Evolutionary conservation across 2,797 vertebrate species (phyloP), one percentile per base, ranked within the genome.

Genomic region (Masticophis lateralis): DNA sequence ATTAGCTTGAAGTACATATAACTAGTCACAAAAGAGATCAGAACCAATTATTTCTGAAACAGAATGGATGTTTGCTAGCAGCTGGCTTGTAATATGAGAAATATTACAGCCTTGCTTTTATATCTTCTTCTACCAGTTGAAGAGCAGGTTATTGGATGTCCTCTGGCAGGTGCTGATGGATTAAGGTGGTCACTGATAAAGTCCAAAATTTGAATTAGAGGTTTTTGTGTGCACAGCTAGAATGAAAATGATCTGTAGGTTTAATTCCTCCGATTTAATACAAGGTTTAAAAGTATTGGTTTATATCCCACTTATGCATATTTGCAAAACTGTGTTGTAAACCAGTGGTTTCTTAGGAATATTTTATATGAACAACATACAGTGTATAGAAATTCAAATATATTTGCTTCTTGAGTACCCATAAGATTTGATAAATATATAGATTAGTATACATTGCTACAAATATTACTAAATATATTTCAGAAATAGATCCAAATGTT

Each of bases 41-140:
- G 94, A 92, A 96, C 93, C 91, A 60, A 55, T 94, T 95, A 94
- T 93, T 94, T 91, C 32, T 95, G 94, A 96, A 97, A 94, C 91
- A 94, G 91, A 95, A 97, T 6, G 95, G 83, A 97, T 93, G 94
- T 61, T 90, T 87, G 94, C 1, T 86, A 97, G 96, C 98, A 98
- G 98, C 97, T 98, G 98, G 95, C 92, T 86, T 96, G 98, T 95
- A 98, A 98, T 90, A 32, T 0, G 97, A 98, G 95, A 96, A 95
- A 91, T 11, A 2, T 86, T 91, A 91, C 91, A 53, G 2, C 0
- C 11, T 95, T 86, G 94, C 94, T 94, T 97, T 94, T 96, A 93
- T 95, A 69, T 53, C 61, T 89, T 90, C 92, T 69, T 91, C 93
- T 95, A 83, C 61, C 94, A 93, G 94, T 92, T 91, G 94, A 97